Conservation (phyloP, 2,888 invertebrate species). For the Acanthacorydalis orientalis region DNA sequence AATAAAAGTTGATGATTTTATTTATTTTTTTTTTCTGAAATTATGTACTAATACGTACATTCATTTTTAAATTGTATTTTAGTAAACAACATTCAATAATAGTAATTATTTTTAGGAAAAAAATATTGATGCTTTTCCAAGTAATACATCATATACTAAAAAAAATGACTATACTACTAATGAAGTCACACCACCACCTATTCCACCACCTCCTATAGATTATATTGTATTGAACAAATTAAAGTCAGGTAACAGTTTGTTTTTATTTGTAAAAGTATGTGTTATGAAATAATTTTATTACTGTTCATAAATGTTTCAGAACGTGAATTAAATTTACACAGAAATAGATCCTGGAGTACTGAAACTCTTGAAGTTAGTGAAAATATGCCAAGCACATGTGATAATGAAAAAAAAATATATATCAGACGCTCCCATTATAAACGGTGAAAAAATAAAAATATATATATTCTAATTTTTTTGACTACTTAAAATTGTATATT, state of each 20-base stretch:
- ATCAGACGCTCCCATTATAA: conserved; percentile 11
- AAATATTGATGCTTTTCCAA: no score
- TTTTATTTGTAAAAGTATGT: neutral
- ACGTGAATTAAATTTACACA: conserved; percentile 22
- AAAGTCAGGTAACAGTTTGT: neutral
- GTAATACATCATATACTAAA: neutral
- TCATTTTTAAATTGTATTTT: no score
- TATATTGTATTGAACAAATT: conserved; percentile 22
- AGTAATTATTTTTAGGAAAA: no score
- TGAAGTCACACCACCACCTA: conserved; percentile 36
- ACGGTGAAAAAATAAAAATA: neutral
- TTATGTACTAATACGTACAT: no score
- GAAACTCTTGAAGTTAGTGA: conserved; percentile 29
- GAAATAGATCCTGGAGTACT: conserved; percentile 12
- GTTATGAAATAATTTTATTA: neutral
- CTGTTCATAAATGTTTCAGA: conserved; percentile 29
- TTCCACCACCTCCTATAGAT: conserved; percentile 46
- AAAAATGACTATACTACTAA: conserved; percentile 5
- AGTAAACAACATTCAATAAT: no score
- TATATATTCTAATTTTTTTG: no score
- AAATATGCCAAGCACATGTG: conserved; percentile 26
- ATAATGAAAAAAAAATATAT: conserved; percentile 21
- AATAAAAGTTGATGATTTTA: no score
- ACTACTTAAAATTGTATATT: no score
- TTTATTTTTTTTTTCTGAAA: no score